Conservation (phyloP, 2,797 vertebrate species). For the Ptychadena robeensis region DNA sequence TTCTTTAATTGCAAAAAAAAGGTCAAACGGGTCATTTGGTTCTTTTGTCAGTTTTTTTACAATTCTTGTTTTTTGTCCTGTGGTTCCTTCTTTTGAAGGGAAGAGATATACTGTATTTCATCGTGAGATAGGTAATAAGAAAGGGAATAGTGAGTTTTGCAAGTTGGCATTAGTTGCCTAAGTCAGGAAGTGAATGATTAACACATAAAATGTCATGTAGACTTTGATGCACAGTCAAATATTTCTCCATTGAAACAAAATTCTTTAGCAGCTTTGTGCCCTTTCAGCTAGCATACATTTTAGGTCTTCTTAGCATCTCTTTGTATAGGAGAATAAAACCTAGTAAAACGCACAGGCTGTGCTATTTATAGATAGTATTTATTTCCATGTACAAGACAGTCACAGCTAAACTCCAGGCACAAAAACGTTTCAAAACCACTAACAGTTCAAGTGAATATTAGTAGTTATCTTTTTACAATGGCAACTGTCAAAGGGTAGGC, state of each 20-base stretch:
- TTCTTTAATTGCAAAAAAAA: constrained; percentile 38
- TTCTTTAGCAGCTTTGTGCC: constrained; percentile 9
- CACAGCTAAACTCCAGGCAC: no score
- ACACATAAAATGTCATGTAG: constrained; percentile 18
- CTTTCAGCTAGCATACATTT: constrained; percentile 1
- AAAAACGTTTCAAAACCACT: no score
- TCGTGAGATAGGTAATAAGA: constrained; percentile 12
- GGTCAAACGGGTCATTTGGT: constrained; percentile 23
- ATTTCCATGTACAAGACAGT: background rate
- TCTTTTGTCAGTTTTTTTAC: constrained; percentile 15
- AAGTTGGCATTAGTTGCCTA: constrained; percentile 5
- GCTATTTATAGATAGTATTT: background rate
- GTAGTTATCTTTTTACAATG: no score
- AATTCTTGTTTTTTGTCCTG: constrained; percentile 26
- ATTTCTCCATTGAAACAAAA: constrained; percentile 16
- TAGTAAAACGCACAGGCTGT: background rate
- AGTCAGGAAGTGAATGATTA: constrained; percentile 21
- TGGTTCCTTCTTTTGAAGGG: background rate
- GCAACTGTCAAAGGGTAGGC: no score
- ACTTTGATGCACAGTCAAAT: constrained; percentile 29
- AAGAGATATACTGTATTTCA: constrained; percentile 14
- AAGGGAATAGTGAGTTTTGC: background rate
- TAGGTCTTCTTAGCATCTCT: background rate
- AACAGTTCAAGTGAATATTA: no score
- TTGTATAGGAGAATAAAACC: constrained; percentile 2